Evolutionary conservation across 2,113 vertebrate genomes (phyloP), one percentile per base, ranked within the genome.

Genomic region (Sphaerodactylus townsendi): DNA sequence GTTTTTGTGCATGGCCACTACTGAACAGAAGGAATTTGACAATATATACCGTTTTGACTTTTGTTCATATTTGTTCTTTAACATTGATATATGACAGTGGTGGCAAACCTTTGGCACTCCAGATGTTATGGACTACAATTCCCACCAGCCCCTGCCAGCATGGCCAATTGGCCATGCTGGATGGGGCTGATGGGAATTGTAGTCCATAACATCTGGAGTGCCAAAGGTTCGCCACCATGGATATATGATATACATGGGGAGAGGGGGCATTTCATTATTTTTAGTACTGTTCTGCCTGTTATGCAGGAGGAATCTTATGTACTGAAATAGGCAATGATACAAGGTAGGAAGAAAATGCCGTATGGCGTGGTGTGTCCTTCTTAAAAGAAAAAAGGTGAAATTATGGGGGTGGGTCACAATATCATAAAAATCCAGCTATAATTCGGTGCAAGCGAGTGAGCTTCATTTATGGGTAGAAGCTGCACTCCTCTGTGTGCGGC

Each of bases 1-100:
- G 59, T 28, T 62, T 62, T 62, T 28, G 23, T 62, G 59, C 8
- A 10, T 28, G 2, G 25, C 59, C 10, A 70, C 37, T 77, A 37
- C 73, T 66, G 81, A 75, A 48, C 9, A 90, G 33, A 35, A 23
- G 62, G 80, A 84, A 69, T 48, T 62, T 62, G n/a, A 87, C 65
- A 66, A 48, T 44, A 50, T 48, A 28, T 59, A 53, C 44, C 15
- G 41, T 71, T 56, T 8, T 44, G 64, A 66, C 25, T 53, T 77
- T 65, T 80, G 39, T 84, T 64, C 59, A 23, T 44, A 81, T 41
- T 9, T 13, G 30, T 46, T 70, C 30, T 70, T 48, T 68, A 13
- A 39, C 66, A 68, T 13, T 56, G 41, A 41, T 19, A 9, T 44
- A 33, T 33, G 33, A n/a, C n/a, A n/a, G n/a, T n/a, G n/a, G n/a